Evolutionary conservation across 2,797 vertebrate genomes (phyloP).

Genomic region (Halcyon leucocephala): DNA sequence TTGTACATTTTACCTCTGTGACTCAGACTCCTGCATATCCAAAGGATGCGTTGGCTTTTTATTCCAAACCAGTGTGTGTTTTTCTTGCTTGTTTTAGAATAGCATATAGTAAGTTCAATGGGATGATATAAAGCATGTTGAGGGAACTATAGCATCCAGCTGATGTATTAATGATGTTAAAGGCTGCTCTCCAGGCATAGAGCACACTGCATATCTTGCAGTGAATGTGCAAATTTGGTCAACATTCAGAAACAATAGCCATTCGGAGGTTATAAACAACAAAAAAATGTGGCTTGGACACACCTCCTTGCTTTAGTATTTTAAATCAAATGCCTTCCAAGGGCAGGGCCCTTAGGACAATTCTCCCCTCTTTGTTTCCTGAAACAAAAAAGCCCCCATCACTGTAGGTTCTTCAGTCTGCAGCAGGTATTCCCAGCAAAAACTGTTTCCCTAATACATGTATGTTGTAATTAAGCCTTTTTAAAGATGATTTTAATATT

Average conservation of each 20-base stretch:
- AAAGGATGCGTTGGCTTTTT: not conserved
- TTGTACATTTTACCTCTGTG: not conserved
- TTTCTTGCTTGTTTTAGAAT: not conserved
- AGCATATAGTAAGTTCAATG: not conserved
- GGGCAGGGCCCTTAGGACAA: not conserved
- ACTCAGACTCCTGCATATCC: not conserved
- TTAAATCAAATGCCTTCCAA: not conserved
- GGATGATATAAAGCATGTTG: not conserved
- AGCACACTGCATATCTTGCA: not conserved
- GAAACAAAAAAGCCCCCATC: not conserved
- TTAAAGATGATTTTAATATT: not conserved
- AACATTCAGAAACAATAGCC: not conserved
- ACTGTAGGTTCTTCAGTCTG: not conserved
- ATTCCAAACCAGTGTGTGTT: not conserved
- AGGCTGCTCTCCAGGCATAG: not conserved
- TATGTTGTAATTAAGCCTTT: not conserved
- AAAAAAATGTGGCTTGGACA: not conserved
- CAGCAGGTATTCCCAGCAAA: not conserved
- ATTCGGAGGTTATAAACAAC: not conserved
- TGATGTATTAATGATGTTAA: not conserved
- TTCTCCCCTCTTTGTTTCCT: not conserved
- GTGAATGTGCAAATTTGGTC: not conserved
- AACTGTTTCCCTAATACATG: not conserved
- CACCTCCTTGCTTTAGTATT: not conserved
- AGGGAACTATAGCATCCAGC: not conserved